phyloP scores from a whole-genome alignment of 1,140 invertebrate species.

The Aphis craccivora region DNA sequence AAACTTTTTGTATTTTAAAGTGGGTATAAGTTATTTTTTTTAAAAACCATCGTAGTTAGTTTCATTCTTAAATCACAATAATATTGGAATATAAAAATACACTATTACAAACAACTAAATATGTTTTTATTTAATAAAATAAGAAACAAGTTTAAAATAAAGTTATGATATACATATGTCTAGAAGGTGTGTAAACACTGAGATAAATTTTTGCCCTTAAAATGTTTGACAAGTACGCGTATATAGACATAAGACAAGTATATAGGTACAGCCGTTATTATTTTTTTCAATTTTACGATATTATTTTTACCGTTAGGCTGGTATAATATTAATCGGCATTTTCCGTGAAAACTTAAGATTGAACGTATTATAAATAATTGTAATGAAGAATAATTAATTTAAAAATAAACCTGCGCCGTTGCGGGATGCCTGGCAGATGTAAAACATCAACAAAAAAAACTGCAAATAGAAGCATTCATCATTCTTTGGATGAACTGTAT shows the following conservation, averaged over 20 bases:
- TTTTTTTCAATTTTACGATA: not conserved
- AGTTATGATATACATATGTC: not conserved
- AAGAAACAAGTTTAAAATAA: not conserved
- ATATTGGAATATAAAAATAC: not conserved
- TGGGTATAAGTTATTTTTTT: not conserved
- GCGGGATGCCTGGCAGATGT: too few species aligned
- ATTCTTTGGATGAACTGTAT: too few species aligned
- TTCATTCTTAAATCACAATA: not conserved
- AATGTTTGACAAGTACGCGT: not conserved
- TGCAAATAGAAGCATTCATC: too few species aligned
- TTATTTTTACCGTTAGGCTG: not conserved
- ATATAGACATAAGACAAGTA: not conserved
- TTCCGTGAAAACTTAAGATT: not conserved
- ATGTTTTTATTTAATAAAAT: not conserved
- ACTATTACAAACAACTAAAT: not conserved
- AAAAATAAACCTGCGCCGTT: too few species aligned
- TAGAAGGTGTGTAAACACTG: not conserved
- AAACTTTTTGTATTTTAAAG: not conserved
- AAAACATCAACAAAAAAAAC: too few species aligned
- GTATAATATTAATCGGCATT: not conserved
- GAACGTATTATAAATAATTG: too few species aligned
- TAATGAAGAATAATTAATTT: too few species aligned
- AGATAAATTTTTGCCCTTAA: not conserved
- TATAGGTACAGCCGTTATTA: not conserved
- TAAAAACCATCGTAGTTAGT: not conserved